These are phyloP conservation scores for Picus viridis DNA, from an alignment of 2,797 vertebrate genomes.

Conservation along the genomic window DNA sequence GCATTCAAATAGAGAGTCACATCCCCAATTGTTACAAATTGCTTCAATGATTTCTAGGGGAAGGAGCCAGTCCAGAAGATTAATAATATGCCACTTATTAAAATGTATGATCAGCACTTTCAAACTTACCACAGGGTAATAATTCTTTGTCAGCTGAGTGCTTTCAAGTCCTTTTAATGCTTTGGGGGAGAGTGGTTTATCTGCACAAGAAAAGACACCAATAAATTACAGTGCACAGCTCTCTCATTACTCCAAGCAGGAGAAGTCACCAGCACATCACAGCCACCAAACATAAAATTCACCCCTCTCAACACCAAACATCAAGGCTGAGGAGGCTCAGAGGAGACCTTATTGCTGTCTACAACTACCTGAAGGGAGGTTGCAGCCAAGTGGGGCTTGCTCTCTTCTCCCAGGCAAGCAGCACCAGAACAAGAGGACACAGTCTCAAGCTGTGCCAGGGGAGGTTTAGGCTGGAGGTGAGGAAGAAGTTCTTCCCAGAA, in stretches of 20 bases:
- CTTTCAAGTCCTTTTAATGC: conserved; percentile 85
- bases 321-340: too few species aligned
- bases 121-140: conserved; percentile 92
- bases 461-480: too few species aligned
- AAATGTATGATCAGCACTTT: conserved; percentile 38
- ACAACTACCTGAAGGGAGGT: too few species aligned
- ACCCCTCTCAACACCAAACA: background rate
- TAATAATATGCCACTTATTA: conserved; percentile 39
- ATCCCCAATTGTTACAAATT: background rate
- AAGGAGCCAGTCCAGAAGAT: conserved; percentile 31
- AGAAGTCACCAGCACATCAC: background rate
- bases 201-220: conserved; percentile 70
- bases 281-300: background rate
- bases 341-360: too few species aligned
- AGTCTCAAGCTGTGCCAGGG: too few species aligned
- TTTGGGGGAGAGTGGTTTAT: conserved; percentile 94
- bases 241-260: background rate
- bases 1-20: conserved; percentile 13
- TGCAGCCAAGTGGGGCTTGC: too few species aligned
- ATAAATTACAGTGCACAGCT: conserved; percentile 5
- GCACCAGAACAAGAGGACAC: too few species aligned
- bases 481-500: too few species aligned
- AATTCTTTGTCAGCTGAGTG: conserved; percentile 94
- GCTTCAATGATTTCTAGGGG: conserved; percentile 19
- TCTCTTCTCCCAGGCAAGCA: too few species aligned